These are phyloP conservation scores for Euthynnus affinis DNA, from an alignment of 2,797 vertebrate genomes.

Conservation along the genomic window DNA sequence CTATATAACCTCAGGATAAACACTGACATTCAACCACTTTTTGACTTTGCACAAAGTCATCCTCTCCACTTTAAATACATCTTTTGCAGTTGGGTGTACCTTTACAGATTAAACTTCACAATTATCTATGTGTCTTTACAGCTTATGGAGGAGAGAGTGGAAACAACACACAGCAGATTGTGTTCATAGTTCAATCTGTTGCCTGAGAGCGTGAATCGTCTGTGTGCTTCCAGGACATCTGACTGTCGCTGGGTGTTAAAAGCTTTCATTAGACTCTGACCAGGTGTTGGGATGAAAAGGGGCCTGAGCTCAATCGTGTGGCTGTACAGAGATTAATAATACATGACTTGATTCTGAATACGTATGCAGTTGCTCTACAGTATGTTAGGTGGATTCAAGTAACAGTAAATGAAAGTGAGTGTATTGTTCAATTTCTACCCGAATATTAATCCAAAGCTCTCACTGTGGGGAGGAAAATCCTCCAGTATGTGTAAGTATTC, in stretches of 20 bases:
- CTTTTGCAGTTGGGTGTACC: background rate
- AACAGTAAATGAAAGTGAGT: constrained; percentile 1
- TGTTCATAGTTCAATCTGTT: background rate
- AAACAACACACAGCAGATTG: constrained; percentile 16
- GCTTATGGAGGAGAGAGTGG: background rate
- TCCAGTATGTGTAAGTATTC: background rate
- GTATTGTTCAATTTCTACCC: background rate
- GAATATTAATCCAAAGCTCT: background rate
- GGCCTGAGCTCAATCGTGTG: constrained; percentile 10
- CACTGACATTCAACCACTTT: background rate
- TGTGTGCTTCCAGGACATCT: constrained; percentile 4
- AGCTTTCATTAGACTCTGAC: constrained; percentile 26
- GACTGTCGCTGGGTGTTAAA: constrained; percentile 19
- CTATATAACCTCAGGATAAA: constrained; percentile 9
- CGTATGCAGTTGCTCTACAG: constrained; percentile 28
- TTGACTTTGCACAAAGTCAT: background rate
- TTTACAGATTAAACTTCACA: background rate
- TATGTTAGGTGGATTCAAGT: constrained; percentile 15
- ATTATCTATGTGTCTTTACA: constrained; percentile 11
- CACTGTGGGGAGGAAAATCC: background rate
- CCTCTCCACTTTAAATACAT: constrained; percentile 5
- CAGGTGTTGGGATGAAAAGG: constrained; percentile 42
- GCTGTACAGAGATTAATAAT: constrained; percentile 41
- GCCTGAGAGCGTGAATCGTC: constrained; percentile 17
- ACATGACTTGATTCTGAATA: constrained; percentile 29